These are phyloP conservation scores for Carlito syrichta DNA, from an alignment of 2,113 vertebrate species.

Conservation along the genomic window DNA sequence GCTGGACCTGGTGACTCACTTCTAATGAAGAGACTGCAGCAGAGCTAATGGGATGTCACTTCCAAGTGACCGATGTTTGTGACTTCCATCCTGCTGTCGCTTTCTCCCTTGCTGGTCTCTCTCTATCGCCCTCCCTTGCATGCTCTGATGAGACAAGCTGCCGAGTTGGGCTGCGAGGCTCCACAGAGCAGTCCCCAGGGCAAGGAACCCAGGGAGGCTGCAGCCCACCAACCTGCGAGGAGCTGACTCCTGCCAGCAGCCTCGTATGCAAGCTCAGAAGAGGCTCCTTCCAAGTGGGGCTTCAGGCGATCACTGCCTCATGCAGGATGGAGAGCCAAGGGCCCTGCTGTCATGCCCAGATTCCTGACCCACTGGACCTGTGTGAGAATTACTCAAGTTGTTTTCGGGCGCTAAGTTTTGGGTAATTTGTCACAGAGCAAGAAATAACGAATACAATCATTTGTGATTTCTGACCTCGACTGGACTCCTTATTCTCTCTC, in stretches of 20 bases:
- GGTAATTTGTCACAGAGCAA: not conserved
- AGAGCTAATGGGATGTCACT: fast-evolving
- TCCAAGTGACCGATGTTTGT: fast-evolving
- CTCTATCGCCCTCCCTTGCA: not conserved
- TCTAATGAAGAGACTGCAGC: not conserved
- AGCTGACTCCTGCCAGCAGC: fast-evolving
- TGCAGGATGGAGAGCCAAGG: fast-evolving
- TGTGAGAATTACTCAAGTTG: fast-evolving
- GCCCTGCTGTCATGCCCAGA: fast-evolving
- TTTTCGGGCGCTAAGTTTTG: not conserved
- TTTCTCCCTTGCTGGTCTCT: not conserved
- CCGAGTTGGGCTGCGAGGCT: fast-evolving
- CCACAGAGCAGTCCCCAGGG: fast-evolving
- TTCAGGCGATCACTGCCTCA: not conserved
- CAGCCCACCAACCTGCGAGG: fast-evolving
- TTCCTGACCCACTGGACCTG: fast-evolving
- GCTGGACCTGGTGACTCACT: not conserved
- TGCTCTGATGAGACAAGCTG: not conserved
- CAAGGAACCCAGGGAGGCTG: not conserved
- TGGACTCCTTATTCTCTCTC: not conserved
- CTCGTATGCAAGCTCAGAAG: fast-evolving
- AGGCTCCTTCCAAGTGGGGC: fast-evolving
- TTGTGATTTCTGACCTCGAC: not conserved
- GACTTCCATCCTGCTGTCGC: not conserved
- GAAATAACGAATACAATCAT: not conserved